Evolutionary conservation across 2,888 invertebrate species (phyloP).

Genomic region (Mythimna vitellina): DNA sequence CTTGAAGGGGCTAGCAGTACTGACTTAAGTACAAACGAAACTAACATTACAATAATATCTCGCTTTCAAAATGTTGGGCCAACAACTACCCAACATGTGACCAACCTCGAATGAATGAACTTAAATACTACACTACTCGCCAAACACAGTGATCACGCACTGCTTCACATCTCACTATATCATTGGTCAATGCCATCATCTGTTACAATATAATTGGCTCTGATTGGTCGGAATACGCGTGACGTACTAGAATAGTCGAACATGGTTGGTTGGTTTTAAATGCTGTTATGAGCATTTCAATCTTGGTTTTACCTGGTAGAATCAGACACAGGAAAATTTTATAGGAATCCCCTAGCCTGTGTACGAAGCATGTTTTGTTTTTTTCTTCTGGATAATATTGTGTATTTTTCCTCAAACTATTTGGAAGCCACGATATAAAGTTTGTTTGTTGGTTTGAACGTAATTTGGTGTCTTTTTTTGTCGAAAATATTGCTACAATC

Average conservation of each 20-base stretch:
- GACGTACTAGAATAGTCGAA: not conserved
- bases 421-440: too few relatives aligned
- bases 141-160: not conserved
- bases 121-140: not conserved
- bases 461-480: not conserved
- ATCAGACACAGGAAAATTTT: constrained; percentile 28
- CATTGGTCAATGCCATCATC: constrained; percentile 12
- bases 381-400: not conserved
- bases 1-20: too few relatives aligned
- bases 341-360: constrained; percentile 29
- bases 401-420: not conserved
- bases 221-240: constrained; percentile 18
- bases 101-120: constrained; percentile 10
- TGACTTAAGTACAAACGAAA: too few relatives aligned
- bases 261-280: constrained; percentile 5
- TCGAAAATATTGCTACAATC: too few relatives aligned
- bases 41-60: too few relatives aligned
- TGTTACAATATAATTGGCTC: constrained; percentile 10
- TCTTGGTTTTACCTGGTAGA: constrained; percentile 24
- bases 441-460: not conserved
- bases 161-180: constrained; percentile 10
- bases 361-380: not conserved
- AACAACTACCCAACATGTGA: not conserved
- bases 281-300: not conserved
- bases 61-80: not conserved